Conservation (phyloP, 64 coral and sea anemone species). For the Acropora tenuis region DNA sequence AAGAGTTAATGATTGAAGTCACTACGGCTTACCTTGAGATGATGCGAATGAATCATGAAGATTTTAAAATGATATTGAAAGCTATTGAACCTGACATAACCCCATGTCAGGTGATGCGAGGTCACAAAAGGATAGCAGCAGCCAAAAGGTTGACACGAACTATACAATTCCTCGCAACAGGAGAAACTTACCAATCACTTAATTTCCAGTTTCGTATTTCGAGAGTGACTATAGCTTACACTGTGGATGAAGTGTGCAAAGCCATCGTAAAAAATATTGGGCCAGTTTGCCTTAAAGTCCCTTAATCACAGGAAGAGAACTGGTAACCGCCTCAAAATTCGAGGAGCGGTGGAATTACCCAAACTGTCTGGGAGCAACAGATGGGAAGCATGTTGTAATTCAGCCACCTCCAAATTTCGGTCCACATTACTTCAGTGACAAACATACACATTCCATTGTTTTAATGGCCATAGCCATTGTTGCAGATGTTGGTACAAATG, state of each 20-base stretch:
- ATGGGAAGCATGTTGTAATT: constrained; percentile 42
- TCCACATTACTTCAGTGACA: constrained; percentile 28
- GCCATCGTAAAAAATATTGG: background rate
- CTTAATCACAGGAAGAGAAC: background rate
- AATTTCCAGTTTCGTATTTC: constrained; percentile 1
- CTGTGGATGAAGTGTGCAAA: constrained; percentile 1
- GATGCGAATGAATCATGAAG: constrained; percentile 37
- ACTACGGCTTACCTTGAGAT: constrained; percentile 4
- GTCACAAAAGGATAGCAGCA: background rate
- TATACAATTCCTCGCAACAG: background rate
- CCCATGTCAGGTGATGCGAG: constrained; percentile 20
- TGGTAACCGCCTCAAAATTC: background rate
- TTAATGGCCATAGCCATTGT: no score
- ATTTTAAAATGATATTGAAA: background rate
- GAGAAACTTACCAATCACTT: background rate
- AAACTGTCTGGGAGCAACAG: background rate
- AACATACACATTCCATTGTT: background rate
- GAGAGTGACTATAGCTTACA: background rate
- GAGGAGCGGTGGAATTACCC: constrained; percentile 36
- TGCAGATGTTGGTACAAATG: no score
- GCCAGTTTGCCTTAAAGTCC: background rate
- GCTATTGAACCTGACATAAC: constrained; percentile 23
- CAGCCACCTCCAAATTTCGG: constrained; percentile 9
- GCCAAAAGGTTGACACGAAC: background rate
- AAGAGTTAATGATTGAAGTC: background rate